phyloP scores from a whole-genome alignment of 2,888 invertebrate genomes.

The Eupithecia vulgata region DNA sequence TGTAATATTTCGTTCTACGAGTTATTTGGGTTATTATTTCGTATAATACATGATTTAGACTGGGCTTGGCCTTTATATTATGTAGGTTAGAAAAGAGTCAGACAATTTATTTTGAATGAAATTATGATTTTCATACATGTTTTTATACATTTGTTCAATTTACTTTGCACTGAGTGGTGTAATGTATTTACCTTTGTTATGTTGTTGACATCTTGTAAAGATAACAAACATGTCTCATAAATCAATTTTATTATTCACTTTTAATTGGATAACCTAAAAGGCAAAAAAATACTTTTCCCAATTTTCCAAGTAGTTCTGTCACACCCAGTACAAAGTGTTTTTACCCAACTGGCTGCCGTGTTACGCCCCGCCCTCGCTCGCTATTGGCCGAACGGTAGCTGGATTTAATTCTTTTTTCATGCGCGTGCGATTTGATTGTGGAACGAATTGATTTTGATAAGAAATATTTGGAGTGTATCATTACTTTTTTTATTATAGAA shows the following conservation, averaged over 20 bases:
- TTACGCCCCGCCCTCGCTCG: constrained; percentile 74
- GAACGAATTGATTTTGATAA: constrained; percentile 51
- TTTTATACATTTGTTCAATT: background rate
- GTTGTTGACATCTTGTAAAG: background rate
- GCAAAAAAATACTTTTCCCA: background rate
- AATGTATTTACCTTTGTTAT: background rate
- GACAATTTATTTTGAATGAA: background rate
- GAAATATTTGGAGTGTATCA: constrained; percentile 4
- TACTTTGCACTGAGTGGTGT: background rate
- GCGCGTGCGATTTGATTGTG: constrained; percentile 44
- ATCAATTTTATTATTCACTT: background rate
- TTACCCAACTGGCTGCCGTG: constrained; percentile 63
- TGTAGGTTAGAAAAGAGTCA: background rate
- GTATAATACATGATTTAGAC: background rate
- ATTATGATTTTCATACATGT: background rate
- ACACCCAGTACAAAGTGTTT: constrained; percentile 48
- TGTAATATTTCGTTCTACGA: background rate
- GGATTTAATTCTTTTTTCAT: constrained; percentile 59
- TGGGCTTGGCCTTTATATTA: background rate
- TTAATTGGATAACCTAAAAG: no score
- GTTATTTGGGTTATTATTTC: background rate
- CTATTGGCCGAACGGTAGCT: constrained; percentile 78
- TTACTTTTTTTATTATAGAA: no score
- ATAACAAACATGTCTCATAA: no score
- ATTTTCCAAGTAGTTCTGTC: background rate